Evolutionary conservation across 2,113 vertebrate genomes (phyloP), one percentile per base, ranked within the genome.

Genomic region (Micromys minutus): DNA sequence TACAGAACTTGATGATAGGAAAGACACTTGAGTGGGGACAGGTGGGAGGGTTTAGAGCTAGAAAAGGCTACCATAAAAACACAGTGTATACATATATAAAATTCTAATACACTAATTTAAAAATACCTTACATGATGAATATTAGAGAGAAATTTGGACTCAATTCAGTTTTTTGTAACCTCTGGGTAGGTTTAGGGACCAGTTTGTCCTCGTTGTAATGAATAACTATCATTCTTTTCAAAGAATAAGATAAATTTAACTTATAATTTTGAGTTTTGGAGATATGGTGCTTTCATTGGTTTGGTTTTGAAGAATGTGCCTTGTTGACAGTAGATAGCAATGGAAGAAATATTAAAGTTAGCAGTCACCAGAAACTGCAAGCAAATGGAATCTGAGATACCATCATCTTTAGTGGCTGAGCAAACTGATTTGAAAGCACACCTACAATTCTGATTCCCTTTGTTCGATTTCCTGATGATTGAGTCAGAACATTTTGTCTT

Each of bases 91-190:
- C 12, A 8, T 16, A 6, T 7, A 59, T 39, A 55, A 29, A 83
- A 29, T 42, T 59, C 21, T 59, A 21, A 42, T 39, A 39, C 4
- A 29, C 39, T 19, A 39, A 65, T 12, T 61, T 16, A 10, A 84
- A 67, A 47, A 13, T 91, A 87, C 61, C 91, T 92, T 85, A 55
- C 83, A 42, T 63, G 24, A 39, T 61, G 87, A 71, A 65, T 81
- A 4, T 90, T 74, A 76, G 36, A 85, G 7, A 90, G 12, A 47
- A 65, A 57, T 94, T 91, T 90, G 86, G 87, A 69, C 26, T 87
- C 22, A 76, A 92, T 50, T 45, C 72, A 16, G 72, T 57, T 92
- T 96, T n/a, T 91, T 92, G 15, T 55, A 90, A 86, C 50, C 71
- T 75, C 22, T 6, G 52, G 1, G 11, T 47, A 85, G 17, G 63